phyloP scores from a whole-genome alignment of 2,113 vertebrate species.

The Colius striatus region DNA sequence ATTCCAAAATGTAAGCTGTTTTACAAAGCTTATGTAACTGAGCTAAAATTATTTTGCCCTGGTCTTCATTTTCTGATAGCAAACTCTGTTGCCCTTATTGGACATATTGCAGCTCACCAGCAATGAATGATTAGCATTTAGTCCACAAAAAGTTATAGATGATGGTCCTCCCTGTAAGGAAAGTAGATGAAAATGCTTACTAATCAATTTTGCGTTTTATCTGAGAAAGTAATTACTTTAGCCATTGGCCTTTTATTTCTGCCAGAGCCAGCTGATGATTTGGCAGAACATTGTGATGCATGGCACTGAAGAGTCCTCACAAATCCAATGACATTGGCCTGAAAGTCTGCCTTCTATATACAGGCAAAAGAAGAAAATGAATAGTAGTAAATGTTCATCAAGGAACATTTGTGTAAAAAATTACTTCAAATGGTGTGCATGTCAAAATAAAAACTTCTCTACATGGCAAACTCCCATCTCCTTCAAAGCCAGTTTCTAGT shows the following conservation, averaged over 20 bases:
- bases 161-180: background rate
- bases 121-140: background rate
- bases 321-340: background rate
- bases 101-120: background rate
- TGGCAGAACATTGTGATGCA: conserved; percentile 10
- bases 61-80: background rate
- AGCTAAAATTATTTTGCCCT: background rate
- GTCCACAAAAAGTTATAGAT: background rate
- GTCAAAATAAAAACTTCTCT: conserved; percentile 5
- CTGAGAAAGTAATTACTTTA: background rate
- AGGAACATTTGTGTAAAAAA: background rate
- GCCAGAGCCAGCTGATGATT: background rate
- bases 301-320: background rate
- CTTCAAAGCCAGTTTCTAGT: background rate
- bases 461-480: background rate
- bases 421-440: background rate
- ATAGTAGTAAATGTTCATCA: conserved; percentile 12
- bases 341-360: background rate
- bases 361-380: background rate
- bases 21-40: background rate
- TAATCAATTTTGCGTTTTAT: background rate
- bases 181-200: background rate
- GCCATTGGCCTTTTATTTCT: background rate
- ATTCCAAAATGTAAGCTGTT: background rate
- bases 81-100: background rate